These are phyloP conservation scores for Myathropa florea DNA, from an alignment of 2,888 invertebrate species.

Conservation along the genomic window DNA sequence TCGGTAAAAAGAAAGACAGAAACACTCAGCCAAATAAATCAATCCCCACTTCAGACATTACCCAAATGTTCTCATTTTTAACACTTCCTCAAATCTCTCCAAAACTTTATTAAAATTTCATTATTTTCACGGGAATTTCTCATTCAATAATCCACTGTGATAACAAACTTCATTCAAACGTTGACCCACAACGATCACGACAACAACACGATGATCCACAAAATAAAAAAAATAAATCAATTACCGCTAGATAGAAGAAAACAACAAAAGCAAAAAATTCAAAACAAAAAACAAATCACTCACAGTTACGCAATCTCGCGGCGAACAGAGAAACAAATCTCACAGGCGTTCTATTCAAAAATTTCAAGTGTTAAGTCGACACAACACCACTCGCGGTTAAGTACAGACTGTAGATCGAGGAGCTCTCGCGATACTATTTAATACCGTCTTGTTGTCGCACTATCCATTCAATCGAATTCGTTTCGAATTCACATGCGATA, in stretches of 20 bases:
- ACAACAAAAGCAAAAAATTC: background rate
- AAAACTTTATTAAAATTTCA: too few species aligned
- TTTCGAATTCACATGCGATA: background rate
- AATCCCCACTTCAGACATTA: too few species aligned
- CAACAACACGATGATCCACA: background rate
- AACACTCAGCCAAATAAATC: too few species aligned
- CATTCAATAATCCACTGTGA: background rate
- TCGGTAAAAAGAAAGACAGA: too few species aligned
- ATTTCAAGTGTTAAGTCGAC: background rate
- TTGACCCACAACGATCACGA: background rate
- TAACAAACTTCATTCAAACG: background rate
- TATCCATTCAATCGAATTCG: background rate
- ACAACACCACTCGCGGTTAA: constrained; percentile 24
- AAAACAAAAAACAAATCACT: constrained; percentile 1
- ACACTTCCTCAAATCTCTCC: background rate
- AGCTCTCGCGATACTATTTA: constrained; percentile 13
- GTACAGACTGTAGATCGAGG: constrained; percentile 28
- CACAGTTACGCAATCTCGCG: background rate
- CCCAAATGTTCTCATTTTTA: too few species aligned
- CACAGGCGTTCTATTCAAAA: background rate
- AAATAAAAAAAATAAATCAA: background rate
- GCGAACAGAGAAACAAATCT: background rate
- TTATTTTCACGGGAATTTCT: background rate
- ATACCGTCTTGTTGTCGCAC: background rate
- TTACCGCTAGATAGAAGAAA: background rate